phyloP scores from a whole-genome alignment of 2,113 vertebrate genomes.

The Fregetta grallaria region DNA sequence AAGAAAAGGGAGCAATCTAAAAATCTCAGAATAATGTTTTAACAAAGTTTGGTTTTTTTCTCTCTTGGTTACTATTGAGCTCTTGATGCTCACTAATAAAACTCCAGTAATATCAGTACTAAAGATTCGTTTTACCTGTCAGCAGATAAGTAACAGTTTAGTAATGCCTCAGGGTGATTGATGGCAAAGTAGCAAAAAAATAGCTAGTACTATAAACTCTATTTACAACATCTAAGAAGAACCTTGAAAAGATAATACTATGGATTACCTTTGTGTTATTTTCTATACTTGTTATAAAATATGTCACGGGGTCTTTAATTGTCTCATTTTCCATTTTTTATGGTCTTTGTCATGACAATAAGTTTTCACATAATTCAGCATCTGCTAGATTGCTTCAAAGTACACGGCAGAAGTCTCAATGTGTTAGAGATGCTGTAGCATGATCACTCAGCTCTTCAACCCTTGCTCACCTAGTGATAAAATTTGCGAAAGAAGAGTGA shows the following conservation, averaged over 20 bases:
- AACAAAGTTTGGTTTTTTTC: background rate
- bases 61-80: constrained; percentile 10
- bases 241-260: constrained; percentile 51
- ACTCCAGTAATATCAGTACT: constrained; percentile 48
- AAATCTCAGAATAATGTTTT: background rate
- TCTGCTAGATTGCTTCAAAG: constrained; percentile 9
- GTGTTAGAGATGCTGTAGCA: background rate
- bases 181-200: constrained; percentile 44
- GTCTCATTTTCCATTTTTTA: constrained; percentile 57
- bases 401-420: background rate
- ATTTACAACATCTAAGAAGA: constrained; percentile 53
- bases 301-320: constrained; percentile 62
- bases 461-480: background rate
- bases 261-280: constrained; percentile 66
- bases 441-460: constrained; percentile 9
- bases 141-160: constrained; percentile 59
- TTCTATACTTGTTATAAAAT: constrained; percentile 60
- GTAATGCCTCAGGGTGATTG: constrained; percentile 36
- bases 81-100: constrained; percentile 49
- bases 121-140: constrained; percentile 41
- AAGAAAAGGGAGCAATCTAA: background rate
- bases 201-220: constrained; percentile 48
- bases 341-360: constrained; percentile 61
- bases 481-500: background rate
- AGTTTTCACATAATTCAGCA: constrained; percentile 54